Base-by-base conservation (phyloP, 2,888 invertebrate genomes). In the Cephus pygmeus region DNA sequence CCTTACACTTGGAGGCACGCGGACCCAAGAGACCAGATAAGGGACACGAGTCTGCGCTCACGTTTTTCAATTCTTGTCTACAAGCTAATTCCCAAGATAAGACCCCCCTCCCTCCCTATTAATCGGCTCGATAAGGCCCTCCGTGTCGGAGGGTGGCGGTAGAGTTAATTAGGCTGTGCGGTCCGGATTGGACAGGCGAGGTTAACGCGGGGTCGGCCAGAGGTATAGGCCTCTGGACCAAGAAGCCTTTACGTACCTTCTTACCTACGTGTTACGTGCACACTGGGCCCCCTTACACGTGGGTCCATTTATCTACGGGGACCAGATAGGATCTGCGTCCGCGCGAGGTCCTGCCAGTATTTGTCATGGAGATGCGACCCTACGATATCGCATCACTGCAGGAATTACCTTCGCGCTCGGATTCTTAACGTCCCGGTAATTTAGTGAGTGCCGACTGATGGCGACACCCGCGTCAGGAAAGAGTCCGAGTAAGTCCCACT, bases 311-410 rank as follows among this genome's bases (percentile, higher is more conserved):
- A 89, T 89, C 89, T 87, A 88, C 87, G 82, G 83, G 84, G 85
- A 84, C 83, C 80, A 86, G 89, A 90, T 90, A 89, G 86, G 85
- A 90, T 90, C 90, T 87, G 87, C 86, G 87, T 89, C 88, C 88
- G 88, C 87, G 88, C 90, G 89, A 88, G 90, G 89, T 89, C 88
- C 89, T 90, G 90, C 89, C 88, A 89, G 90, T 90, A 90, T 90
- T 90, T 90, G 90, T 89, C 89, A 89, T 88, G 89, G 87, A 90
- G 90, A 90, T 89, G 89, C 87, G 88, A 87, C 87, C 87, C 85
- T 82, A 82, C 87, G 89, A 89, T 89, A 88, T 83, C 84, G 83
- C 83, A 81, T 83, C 81, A 75, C 86, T 84, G 85, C 83, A 85
- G 85, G 86, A 83, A 86, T 85, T 85, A 82, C 83, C 82, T 83